Evolutionary conservation across 2,888 invertebrate genomes (phyloP).

Genomic region (Odontocolon sp.): DNA sequence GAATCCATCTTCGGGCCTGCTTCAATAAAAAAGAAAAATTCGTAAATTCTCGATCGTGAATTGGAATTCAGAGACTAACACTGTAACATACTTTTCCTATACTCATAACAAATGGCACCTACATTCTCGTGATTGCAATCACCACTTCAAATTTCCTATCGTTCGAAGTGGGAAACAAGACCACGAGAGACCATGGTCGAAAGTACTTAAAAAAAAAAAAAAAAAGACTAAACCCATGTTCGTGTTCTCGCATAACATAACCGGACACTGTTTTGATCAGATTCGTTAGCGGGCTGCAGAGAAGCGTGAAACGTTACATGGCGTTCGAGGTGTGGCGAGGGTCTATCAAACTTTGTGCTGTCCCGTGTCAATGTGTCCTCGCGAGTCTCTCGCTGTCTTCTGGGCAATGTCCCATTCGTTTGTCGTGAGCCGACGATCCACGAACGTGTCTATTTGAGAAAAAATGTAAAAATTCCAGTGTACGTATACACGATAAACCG

Average conservation of each 20-base stretch:
- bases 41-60: no score
- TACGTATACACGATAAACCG: constrained; percentile 33
- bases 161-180: background rate
- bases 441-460: constrained; percentile 35
- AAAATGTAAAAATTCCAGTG: constrained; percentile 24
- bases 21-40: no score
- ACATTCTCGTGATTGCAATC: background rate
- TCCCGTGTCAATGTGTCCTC: constrained; percentile 35
- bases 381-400: background rate
- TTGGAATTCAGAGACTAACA: no score
- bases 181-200: background rate
- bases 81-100: no score
- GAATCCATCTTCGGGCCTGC: no score
- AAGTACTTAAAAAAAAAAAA: background rate
- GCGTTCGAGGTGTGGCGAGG: constrained; percentile 73
- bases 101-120: no score
- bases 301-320: constrained; percentile 73
- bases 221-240: no score
- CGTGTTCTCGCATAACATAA: constrained; percentile 61
- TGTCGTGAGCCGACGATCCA: constrained; percentile 27
- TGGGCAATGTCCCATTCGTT: constrained; percentile 13
- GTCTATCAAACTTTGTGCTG: constrained; percentile 60
- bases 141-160: background rate
- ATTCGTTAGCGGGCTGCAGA: constrained; percentile 70
- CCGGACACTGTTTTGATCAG: constrained; percentile 69